A percentile compares a stretch with the other conserved stretches of the same genome.
Evolutionary conservation across 2,797 vertebrate species (phyloP).

Genomic region (Parambassis ranga): DNA sequence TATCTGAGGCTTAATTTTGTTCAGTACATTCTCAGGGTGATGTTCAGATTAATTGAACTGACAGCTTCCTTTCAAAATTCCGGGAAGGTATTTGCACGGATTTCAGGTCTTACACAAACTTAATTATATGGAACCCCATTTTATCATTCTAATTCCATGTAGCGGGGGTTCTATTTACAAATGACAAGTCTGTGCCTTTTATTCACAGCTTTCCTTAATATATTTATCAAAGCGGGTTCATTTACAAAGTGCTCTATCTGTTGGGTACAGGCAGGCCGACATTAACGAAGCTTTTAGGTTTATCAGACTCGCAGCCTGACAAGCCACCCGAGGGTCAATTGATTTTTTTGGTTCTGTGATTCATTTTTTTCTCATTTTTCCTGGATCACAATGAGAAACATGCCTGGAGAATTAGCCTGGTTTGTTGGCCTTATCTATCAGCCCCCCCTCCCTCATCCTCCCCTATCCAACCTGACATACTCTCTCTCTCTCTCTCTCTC

Average conservation of each 20-base stretch:
- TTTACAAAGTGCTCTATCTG: conserved; percentile 99
- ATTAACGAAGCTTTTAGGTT: conserved; percentile 99
- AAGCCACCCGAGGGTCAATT: conserved; percentile 99
- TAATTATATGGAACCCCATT: conserved; percentile 99
- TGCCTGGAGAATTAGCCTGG: conserved; percentile 99
- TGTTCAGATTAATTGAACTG: conserved; percentile 99
- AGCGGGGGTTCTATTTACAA: conserved; percentile 99
- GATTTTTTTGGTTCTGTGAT: conserved; percentile 99
- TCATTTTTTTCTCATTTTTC: conserved; percentile 97
- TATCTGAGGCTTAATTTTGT: conserved; percentile 99
- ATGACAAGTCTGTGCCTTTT: conserved; percentile 99
- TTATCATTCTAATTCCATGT: conserved; percentile 99
- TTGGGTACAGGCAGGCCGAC: conserved; percentile 98
- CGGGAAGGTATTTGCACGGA: conserved; percentile 99
- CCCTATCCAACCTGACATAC: conserved; percentile 24
- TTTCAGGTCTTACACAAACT: conserved; percentile 99
- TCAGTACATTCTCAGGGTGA: conserved; percentile 98
- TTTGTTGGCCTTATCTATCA: conserved; percentile 99
- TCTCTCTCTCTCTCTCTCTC: conserved; percentile 8
- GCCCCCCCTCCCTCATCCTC: conserved; percentile 60
- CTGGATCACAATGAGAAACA: conserved; percentile 99
- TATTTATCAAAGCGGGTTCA: conserved; percentile 99
- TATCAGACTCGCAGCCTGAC: conserved; percentile 97
- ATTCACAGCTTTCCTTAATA: conserved; percentile 99
- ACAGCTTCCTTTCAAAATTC: conserved; percentile 99